Base-by-base conservation (phyloP, 1,140 invertebrate species). In the Xylocopa sonorina region DNA sequence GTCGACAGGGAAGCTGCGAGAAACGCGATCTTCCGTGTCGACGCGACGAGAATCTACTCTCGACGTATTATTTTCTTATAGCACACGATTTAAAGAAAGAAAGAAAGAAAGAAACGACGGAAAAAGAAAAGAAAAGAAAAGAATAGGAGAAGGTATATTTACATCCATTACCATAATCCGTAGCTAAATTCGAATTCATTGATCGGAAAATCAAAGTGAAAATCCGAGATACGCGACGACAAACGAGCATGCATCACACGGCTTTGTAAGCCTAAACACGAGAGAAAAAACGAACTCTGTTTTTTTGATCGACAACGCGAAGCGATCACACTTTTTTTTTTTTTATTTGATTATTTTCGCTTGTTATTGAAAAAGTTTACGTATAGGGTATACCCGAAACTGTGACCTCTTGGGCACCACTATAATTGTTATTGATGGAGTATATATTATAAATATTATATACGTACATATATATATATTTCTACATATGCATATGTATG, bases 381-480 rank as follows among this genome's bases (percentile, higher is more conserved):
- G 41, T 53, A n/a, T n/a, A 53, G 60, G 34, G 60, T 62, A 18
- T 48, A 53, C 80, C 83, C 78, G 63, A 66, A 78, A 62, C 27
- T 34, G 78, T 81, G 79, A 82, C 79, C 75, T 74, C 63, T 82
- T 85, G 83, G 84, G 64, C 83, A 85, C 75, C 79, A 77, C 64
- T 84, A 81, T 79, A 75, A 78, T 84, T 83, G 72, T 83, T 78
- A 80, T 80, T 46, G 71, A 84, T 58, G 76, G 83, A 76, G 81
- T 83, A 83, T 83, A 46, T 68, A 76, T 64, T 76, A 76, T 67
- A 48, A 46, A 38, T 38, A n/a, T n/a, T n/a, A n/a, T 60, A 46
- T 27, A 34, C 34, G 48, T 43, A 53, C 24, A 58, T 46, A 38
- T 68, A 55, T 57, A 57, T 27, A 58, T n/a, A n/a, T n/a, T n/a